Base-by-base conservation (phyloP, 2,113 vertebrate genomes). In the Chloropsis cyanopogon region DNA sequence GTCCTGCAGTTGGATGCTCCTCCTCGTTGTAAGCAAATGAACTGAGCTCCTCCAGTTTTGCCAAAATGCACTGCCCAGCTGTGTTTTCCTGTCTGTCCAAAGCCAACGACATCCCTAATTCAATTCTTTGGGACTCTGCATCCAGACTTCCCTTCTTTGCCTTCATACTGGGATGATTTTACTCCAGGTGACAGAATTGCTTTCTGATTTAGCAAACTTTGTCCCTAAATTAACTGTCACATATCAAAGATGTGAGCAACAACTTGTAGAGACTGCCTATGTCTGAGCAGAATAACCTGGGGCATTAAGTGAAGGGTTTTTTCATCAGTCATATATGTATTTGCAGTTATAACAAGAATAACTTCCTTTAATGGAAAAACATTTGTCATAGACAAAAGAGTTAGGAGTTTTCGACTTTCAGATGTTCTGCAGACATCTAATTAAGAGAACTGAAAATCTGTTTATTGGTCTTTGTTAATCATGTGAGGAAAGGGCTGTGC, bases 381-480 rank as follows among this genome's bases (percentile, higher is more conserved):
- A 61, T 66, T 93, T 86, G 25, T 63, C 25, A 65, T 4, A 77
- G 39, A 44, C 57, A 52, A 25, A 82, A 72, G 84, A 35, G 41
- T 68, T 93, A 82, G 69, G 84, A 35, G 41, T 68, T 94, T 71
- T 86, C 0, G 1, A 78, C 49, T 79, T 93, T 81, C 41, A 49
- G 77, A 64, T 91, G 65, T 15, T 87, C 53, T 84, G 86, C 59
- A 95, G 89, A 49, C 61, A 75, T 86, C 15, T 56, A 85, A 72
- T 92, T 86, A 82, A 61, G 69, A n/a, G 44, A 93, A 76, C 57
- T 72, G 79, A 82, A 79, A 90, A 88, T 93, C 78, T 93, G 46
- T 88, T 79, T 69, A 65, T 82, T 88, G 63, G 50, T 76, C 54
- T 88, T 88, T 88, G 47, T 70, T 94, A 78, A 61, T 86, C 54